Base-by-base conservation (phyloP, 2,113 vertebrate species). In the Centrocercus urophasianus region DNA sequence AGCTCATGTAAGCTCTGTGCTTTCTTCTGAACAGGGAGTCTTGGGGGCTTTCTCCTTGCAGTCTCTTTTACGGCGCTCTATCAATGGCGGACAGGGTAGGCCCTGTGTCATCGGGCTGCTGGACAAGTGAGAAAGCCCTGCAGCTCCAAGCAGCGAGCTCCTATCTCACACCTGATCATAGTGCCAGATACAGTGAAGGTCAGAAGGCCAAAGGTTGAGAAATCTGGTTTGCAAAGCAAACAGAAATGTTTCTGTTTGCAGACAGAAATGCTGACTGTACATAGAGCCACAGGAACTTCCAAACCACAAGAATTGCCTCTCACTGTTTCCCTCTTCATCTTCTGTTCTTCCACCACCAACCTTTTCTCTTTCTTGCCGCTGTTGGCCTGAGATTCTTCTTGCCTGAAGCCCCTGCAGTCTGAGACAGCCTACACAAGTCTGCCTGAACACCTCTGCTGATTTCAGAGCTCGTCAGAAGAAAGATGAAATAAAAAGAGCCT, bases 221-320 rank as follows among this genome's bases (percentile, higher is more conserved):
- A 96, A 95, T 95, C 88, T 95, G 91, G 85, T 79, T 93, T 95
- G 93, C 94, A 88, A 88, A 81, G 93, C 95, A 95, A 93, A 95
- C 86, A 96, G 93, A 90, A 96, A 88, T 93, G 91, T 94, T 96
- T 94, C 89, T 96, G 91, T 96, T 93, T 96, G 95, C 88, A 89
- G 95, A 85, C 93, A 96, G 83, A 94, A 97, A 75, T 95, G 95
- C 96, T 97, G 95, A 97, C 94, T 96, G 88, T 97, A 95, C 95
- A 93, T 88, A 95, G 83, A 96, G 86, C 93, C 93, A 96, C 93
- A 96, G 95, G 93, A 96, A 96, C 96, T 95, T 96, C 96, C 94
- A 96, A 95, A 96, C 96, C 95, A 93, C 96, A 96, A 96, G 91
- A 95, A 96, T 93, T 95, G 96, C 93, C 85, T 96, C 95, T 96